Base-by-base conservation (phyloP, 2,888 invertebrate genomes). In the Ceramica pisi region DNA sequence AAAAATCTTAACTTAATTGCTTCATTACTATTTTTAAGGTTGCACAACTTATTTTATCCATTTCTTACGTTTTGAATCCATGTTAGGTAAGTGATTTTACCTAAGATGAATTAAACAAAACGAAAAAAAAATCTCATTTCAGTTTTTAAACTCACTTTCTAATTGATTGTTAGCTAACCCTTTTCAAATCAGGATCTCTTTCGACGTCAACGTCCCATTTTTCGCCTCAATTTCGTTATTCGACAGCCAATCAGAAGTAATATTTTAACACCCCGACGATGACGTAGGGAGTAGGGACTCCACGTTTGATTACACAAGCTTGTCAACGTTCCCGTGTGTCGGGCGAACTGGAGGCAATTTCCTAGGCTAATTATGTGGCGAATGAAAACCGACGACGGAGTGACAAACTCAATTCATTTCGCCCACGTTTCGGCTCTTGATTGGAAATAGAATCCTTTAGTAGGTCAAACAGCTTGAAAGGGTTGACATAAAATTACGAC, bases 281-380 rank as follows among this genome's bases (percentile, higher is more conserved):
- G 65, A 76, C 61, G 50, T 67, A 62, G 44, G 44, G 59, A 55
- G 51, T 16, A 56, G 56, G 72, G 68, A 44, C 56, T 61, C 69
- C 62, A 66, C 62, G 78, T 86, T 86, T 77, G 86, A 84, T 85
- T 85, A 84, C 78, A 61, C 61, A 63, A 72, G 59, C 72, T 80
- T 72, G 55, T 77, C 73, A 83, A 84, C 76, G 84, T 67, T 77
- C 31, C 84, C 86, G 88, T 87, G 83, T 85, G 88, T 85, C 77
- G 86, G 84, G 88, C 57, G 57, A 14, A 88, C 61, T 71, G 78
- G 81, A 66, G 88, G 91, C 93, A 94, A 94, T 95, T 94, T 94
- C 93, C 94, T 90, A 82, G 89, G 87, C 91, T 93, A 94, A 95
- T 95, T 93, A 92, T 92, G 92, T 88, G 91, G 91, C 86, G 90